Conservation (phyloP, 2,797 vertebrate genomes). For the Caiman crocodilus region DNA sequence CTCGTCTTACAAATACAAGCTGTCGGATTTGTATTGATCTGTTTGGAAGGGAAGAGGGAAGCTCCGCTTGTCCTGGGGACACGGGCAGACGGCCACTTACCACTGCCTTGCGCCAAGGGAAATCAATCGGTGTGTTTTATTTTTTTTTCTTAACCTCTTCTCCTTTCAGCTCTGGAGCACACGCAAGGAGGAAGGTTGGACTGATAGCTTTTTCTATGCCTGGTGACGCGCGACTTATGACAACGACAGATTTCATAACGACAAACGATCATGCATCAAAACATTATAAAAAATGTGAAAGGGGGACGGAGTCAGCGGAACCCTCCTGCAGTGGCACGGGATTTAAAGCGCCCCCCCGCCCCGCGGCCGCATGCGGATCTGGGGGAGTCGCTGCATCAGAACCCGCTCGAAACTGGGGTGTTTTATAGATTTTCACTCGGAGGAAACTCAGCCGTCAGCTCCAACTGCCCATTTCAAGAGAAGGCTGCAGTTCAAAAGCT, state of each 20-base stretch:
- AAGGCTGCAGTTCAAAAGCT: not conserved
- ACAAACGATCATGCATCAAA: not conserved
- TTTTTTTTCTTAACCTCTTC: not conserved
- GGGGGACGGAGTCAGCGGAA: no score
- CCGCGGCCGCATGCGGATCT: not conserved
- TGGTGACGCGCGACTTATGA: not conserved
- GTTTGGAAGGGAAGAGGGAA: not conserved
- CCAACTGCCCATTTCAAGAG: not conserved
- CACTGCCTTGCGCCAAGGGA: not conserved
- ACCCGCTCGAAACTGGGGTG: not conserved
- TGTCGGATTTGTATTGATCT: not conserved
- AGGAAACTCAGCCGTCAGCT: not conserved
- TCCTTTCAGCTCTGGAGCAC: not conserved
- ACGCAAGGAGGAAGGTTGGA: not conserved
- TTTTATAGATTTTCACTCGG: no score
- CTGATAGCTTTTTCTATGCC: not conserved
- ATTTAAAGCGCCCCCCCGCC: no score
- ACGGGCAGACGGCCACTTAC: no score
- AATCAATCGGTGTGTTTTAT: not conserved
- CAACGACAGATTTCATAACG: not conserved
- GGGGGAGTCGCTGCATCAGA: not conserved
- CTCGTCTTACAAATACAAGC: not conserved
- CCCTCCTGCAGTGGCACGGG: no score
- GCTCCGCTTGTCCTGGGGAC: not conserved
- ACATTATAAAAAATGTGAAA: no score